Conservation (phyloP, 2,888 invertebrate species). For the Caenorhabditis sulstoni region DNA sequence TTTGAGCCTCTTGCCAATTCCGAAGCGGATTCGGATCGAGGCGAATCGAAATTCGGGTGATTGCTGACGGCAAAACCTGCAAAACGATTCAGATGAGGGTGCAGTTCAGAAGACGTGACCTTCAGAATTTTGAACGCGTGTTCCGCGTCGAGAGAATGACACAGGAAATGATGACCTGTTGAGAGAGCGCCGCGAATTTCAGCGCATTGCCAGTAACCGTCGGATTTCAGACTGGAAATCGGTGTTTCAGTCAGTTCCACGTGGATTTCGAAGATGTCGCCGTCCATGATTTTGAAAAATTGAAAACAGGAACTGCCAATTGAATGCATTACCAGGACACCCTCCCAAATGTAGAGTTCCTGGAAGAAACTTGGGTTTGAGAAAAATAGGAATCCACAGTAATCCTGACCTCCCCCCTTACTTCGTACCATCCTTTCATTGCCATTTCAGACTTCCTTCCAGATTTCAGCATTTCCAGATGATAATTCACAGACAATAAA, state of each 20-base stretch:
- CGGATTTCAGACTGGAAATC: slow-evolving; percentile 18
- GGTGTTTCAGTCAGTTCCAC: background rate
- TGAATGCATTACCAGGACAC: background rate
- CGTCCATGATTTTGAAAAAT: slow-evolving; percentile 18
- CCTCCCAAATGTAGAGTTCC: slow-evolving; percentile 26
- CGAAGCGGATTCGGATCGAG: slow-evolving; percentile 47
- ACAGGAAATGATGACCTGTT: slow-evolving; percentile 26
- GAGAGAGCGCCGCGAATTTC: slow-evolving; percentile 34
- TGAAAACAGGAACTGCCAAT: background rate
- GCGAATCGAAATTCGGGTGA: slow-evolving; percentile 32
- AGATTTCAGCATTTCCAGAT: background rate
- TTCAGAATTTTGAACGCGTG: slow-evolving; percentile 42
- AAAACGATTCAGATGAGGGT: background rate
- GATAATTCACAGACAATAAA: background rate
- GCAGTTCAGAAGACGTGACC: slow-evolving; percentile 3
- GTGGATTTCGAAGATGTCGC: slow-evolving; percentile 15
- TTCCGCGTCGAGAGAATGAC: slow-evolving; percentile 32
- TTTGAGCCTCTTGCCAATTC: slow-evolving; percentile 27
- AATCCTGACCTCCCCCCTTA: background rate
- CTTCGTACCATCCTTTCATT: slow-evolving; percentile 29
- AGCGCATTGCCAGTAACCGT: slow-evolving; percentile 55
- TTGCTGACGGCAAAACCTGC: slow-evolving; percentile 34
- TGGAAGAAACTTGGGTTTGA: background rate
- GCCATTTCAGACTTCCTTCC: background rate
- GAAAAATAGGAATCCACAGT: background rate